These are phyloP conservation scores for Lethenteron camtschaticum DNA, from an alignment of 2,113 vertebrate species.

Conservation along the genomic window DNA sequence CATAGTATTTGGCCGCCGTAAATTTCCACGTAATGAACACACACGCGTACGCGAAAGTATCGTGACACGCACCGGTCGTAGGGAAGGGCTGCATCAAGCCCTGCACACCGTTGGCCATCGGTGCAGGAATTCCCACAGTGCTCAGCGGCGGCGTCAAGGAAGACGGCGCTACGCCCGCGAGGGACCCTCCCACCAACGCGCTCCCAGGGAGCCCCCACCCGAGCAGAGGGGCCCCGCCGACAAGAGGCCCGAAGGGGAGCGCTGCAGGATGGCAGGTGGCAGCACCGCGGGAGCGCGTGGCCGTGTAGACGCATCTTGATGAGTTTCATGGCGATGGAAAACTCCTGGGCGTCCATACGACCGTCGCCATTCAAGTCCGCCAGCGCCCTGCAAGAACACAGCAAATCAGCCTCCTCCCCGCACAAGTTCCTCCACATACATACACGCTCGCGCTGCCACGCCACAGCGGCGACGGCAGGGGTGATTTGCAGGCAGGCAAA, in stretches of 20 bases:
- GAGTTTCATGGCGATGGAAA: constrained; percentile 97
- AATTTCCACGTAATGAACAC: no score
- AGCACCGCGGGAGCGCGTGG: constrained; percentile 53
- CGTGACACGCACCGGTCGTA: no score
- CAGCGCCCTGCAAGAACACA: constrained; percentile 41
- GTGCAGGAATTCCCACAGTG: no score
- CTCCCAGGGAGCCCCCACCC: no score
- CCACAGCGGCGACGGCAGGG: not conserved
- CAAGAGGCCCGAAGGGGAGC: constrained; percentile 8
- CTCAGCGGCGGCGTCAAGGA: no score
- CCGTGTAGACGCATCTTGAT: constrained; percentile 93
- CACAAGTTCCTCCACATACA: not conserved
- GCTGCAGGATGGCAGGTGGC: constrained; percentile 70
- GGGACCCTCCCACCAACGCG: no score
- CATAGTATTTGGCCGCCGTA: no score
- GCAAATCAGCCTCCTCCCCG: not conserved
- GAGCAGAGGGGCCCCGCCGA: no score
- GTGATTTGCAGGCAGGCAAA: not conserved
- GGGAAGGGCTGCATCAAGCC: no score
- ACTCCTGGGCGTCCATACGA: constrained; percentile 83
- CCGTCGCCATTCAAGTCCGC: constrained; percentile 94
- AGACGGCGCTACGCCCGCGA: no score
- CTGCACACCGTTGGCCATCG: no score
- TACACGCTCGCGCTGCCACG: not conserved
- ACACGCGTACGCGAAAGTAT: no score